A percentile compares a stretch with the other conserved stretches of the same genome.
These are phyloP conservation scores for Drosophila murphyi DNA, from an alignment of 1,140 invertebrate genomes.

Conservation along the genomic window DNA sequence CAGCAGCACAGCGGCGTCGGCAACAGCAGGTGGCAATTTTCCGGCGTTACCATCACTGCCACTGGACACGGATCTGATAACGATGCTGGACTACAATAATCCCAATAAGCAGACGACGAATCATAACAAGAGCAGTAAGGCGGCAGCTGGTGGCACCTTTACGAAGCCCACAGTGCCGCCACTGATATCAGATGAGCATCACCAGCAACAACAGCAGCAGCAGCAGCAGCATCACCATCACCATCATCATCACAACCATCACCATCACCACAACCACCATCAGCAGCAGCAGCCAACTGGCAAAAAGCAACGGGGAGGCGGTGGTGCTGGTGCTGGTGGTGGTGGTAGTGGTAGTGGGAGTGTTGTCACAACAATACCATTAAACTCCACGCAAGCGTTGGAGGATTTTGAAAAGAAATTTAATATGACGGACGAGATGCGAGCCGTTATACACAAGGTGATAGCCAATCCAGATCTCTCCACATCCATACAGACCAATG, in stretches of 20 bases:
- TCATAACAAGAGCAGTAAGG: constrained; percentile 2
- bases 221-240: constrained; percentile 1
- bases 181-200: constrained; percentile 55
- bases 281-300: not conserved
- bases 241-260: not conserved
- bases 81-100: constrained; percentile 82
- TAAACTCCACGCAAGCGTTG: constrained; percentile 73
- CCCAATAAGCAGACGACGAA: constrained; percentile 52
- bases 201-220: constrained; percentile 8
- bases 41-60: constrained; percentile 73
- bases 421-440: constrained; percentile 83
- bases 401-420: constrained; percentile 83
- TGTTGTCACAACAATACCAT: constrained; percentile 64
- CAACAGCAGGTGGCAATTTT: constrained; percentile 38
- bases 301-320: constrained; percentile 14
- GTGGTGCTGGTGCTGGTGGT: not conserved
- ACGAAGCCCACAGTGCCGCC: constrained; percentile 79
- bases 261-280: not conserved
- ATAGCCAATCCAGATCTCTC: constrained; percentile 82
- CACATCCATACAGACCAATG: constrained; percentile 79
- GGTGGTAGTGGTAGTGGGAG: constrained; percentile 3
- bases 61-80: constrained; percentile 77
- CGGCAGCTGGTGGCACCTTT: constrained; percentile 54
- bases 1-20: not conserved
- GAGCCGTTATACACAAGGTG: constrained; percentile 81